phyloP scores from a whole-genome alignment of 2,888 invertebrate species.

The Protula sp. region DNA sequence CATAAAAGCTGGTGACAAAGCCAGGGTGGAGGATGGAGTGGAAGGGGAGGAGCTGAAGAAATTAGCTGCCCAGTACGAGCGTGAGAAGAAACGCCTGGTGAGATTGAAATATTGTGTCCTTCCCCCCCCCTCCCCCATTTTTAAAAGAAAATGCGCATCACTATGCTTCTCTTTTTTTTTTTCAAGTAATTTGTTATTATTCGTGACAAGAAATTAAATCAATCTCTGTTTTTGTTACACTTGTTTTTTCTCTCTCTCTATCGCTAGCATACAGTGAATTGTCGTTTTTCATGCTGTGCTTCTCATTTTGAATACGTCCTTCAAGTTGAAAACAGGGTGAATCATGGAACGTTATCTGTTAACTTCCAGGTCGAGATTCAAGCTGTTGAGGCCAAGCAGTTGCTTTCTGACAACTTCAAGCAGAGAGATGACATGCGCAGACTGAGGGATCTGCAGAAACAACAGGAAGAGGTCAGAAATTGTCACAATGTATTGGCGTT shows the following conservation, averaged over 20 bases:
- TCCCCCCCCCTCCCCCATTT: neutral
- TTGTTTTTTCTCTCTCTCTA: no score
- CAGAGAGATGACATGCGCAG: conserved; percentile 44
- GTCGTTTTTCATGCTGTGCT: no score
- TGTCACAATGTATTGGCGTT: no score
- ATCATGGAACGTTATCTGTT: no score
- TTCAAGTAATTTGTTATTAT: neutral
- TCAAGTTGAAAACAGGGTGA: no score
- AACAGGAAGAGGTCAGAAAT: conserved; percentile 48
- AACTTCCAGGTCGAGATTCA: conserved; percentile 38
- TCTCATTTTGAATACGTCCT: no score
- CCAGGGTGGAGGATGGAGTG: conserved; percentile 27
- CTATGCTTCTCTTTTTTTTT: neutral
- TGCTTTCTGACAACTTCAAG: conserved; percentile 40
- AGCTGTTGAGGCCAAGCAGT: conserved; percentile 36
- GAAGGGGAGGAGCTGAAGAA: conserved; percentile 49
- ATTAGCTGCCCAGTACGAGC: conserved; percentile 39
- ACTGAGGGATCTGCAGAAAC: conserved; percentile 38
- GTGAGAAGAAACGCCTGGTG: conserved; percentile 42
- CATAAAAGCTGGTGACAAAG: conserved; percentile 15
- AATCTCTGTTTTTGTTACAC: no score
- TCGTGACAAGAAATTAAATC: no score
- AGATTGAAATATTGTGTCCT: neutral
- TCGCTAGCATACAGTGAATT: no score
- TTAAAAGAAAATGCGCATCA: neutral